Base-by-base conservation (phyloP, 2,888 invertebrate genomes). In the Bombylius major region DNA sequence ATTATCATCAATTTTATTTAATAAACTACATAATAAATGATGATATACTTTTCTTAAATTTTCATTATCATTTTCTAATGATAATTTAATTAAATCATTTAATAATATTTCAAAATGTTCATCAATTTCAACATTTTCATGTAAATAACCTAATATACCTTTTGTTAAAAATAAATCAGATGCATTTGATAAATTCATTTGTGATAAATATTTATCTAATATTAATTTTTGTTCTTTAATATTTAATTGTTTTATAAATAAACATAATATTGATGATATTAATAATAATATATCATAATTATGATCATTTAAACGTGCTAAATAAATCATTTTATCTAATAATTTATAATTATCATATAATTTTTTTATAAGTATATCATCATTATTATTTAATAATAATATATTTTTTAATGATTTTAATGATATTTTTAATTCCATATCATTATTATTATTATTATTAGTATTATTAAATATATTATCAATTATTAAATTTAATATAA, bases 181-280 rank as follows among this genome's bases (percentile, higher is more conserved):
- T 1, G 64, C 63, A n/a, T 63, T 39, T 53, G 69, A 65, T 13
- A 73, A 54, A 56, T 72, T 64, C 44, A 72, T 57, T 8, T 61
- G 62, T 1, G 66, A 66, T 51, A 76, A 61, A 62, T 78, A 73
- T 59, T 70, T 71, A n/a, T 71, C 66, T 1, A 77, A 64, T 52
- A 79, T 67, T 23, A 66, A 62, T 58, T 70, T 73, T 64, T 81
- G 80, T 54, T 75, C 72, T 3, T 76, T 67, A 12, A 65, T 58
- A 14, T 66, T 66, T 57, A 78, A 65, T 48, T 71, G 70, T 56
- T 75, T 72, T 32, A 78, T 66, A 54, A 79, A 70, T 34, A 72
- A 68, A 60, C 75, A 75, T 39, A 77, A 67, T 31, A 78, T 70
- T 11, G 63, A 66, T 12, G 77, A 71, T 54, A 78, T 68, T 50